Base-by-base conservation (phyloP, 2,888 invertebrate genomes). In the Pseudanteris insignis region DNA sequence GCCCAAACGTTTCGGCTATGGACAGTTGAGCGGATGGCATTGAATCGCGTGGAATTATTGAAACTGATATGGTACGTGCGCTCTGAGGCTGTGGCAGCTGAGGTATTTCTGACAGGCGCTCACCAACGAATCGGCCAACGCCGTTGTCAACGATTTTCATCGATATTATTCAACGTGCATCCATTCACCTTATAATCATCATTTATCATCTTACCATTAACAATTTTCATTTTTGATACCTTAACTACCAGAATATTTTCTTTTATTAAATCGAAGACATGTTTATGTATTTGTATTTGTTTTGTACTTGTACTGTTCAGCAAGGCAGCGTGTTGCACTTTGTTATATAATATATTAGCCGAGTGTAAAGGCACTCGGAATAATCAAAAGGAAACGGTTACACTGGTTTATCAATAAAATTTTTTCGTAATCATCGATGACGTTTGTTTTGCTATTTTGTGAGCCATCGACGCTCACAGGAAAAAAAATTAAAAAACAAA, bases 251-350 rank as follows among this genome's bases (percentile, higher is more conserved):
- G 75, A 76, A 73, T 73, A 70, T 71, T 76, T 76, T 68, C 68
- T 73, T 71, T 72, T 67, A 67, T 74, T 74, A 75, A 76, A 74
- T 79, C 75, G 76, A 79, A 79, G 79, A 79, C 76, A 71, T 76
- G 73, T 74, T 77, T 74, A 76, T 79, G 76, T 78, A 77, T 77
- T 78, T 79, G 76, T 78, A 78, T 76, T 78, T 76, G 74, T 78
- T 79, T 80, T 80, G 79, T 80, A 79, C 79, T 79, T 79, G 79
- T 79, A 79, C 79, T 79, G 78, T 79, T 79, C 76, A 79, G 79
- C 79, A 79, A 79, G 79, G 79, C 79, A 79, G 79, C 79, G 77
- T 79, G 79, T 79, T 79, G 78, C 79, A 79, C 79, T 79, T 79
- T 79, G 79, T 79, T 79, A 78, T 76, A 72, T 72, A 72, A 71